Base-by-base conservation (phyloP, 1,140 invertebrate genomes). In the Brachionus plicatilis region DNA sequence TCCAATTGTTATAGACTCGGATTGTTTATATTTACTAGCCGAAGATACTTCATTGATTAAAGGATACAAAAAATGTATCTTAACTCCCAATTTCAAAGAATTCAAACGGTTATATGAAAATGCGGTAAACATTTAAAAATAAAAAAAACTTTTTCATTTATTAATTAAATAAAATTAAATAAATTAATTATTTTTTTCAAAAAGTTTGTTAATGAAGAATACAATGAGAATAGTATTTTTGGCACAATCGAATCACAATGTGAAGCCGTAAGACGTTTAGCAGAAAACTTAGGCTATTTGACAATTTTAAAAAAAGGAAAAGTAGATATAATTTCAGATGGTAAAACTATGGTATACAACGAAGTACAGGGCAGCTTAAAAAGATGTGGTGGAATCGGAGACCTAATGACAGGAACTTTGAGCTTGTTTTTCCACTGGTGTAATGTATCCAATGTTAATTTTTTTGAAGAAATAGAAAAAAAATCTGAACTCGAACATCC, bases 311-410 rank as follows among this genome's bases (percentile, higher is more conserved):
- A 92, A 85, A 97, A 98, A 89, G 95, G 95, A n/a, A 87, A 88
- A 0, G 90, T 90, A 14, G 96, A 97, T 90, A 92, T 94, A 60
- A 93, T 96, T 11, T 92, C 92, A 14, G 91, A 94, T 90, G 92
- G 92, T 89, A 86, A 92, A 43, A 0, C 29, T 27, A 4, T 50
- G 3, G 68, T 86, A 11, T 75, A 72, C 27, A 90, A 89, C 88
- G 86, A 88, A 72, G 87, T 86, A 5, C 92, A 92, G 41, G 96
- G 96, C 3, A 95, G 94, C 43, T 93, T 93, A 5, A 91, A 96
- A 84, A 91, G 97, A 68, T 98, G 96, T 90, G 97, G 97, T 8
- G 97, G 97, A 11, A 97, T 99, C 90, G 97, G 97, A 0, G 97
- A 99, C 88, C 88, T 99, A 3, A 88, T 99, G 1, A 92, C 94